These are phyloP conservation scores for Calameuta idolon DNA, from an alignment of 2,888 invertebrate genomes.

Conservation along the genomic window DNA sequence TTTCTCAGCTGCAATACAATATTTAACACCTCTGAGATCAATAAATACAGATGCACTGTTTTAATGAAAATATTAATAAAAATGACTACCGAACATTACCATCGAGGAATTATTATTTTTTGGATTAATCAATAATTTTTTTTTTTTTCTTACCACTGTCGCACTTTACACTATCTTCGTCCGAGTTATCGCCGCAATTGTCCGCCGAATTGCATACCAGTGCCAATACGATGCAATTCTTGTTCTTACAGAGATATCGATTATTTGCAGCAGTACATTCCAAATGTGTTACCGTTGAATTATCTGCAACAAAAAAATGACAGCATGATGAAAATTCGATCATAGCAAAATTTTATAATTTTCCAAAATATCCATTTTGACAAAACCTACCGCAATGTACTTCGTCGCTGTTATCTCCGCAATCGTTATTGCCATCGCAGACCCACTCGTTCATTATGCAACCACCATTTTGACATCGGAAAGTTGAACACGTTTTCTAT, in stretches of 20 bases:
- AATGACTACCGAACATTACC: background rate
- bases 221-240: conserved; percentile 69
- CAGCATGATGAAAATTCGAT: background rate
- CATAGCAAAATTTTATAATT: too few species aligned
- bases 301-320: conserved; percentile 43
- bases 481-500: conserved; percentile 71
- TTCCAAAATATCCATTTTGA: background rate
- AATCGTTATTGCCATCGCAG: conserved; percentile 73
- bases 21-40: background rate
- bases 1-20: conserved; percentile 29
- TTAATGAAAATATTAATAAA: background rate
- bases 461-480: conserved; percentile 72
- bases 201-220: conserved; percentile 70
- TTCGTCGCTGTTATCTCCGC: conserved; percentile 68
- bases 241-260: conserved; percentile 70
- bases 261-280: conserved; percentile 68
- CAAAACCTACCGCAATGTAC: conserved; percentile 44
- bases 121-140: background rate
- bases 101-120: conserved; percentile 4
- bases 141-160: conserved; percentile 37
- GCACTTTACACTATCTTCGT: conserved; percentile 70
- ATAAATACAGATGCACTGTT: background rate
- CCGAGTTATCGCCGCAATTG: conserved; percentile 75
- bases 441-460: conserved; percentile 70
- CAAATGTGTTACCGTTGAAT: conserved; percentile 50